Percentiles rank a stretch among this genome's conserved stretches.
phyloP scores from a whole-genome alignment of 37 sponge, comb jelly and placozoan genomes.

The Agelas oroides region DNA sequence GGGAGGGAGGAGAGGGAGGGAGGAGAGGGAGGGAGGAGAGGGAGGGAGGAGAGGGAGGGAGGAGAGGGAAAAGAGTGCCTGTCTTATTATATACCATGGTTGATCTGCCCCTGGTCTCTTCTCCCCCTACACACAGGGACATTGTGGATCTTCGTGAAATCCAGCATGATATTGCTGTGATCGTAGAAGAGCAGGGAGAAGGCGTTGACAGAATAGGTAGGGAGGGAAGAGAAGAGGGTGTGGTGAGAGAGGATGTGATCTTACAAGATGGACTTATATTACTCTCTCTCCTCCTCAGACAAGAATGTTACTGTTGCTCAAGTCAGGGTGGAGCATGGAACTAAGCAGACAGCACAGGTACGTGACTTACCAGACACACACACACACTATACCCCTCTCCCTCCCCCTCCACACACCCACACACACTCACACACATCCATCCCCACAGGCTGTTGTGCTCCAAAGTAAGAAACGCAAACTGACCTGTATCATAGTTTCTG shows the following conservation, averaged over 20 bases:
- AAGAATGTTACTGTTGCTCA: constrained; percentile 6
- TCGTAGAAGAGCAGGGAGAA: constrained; percentile 67
- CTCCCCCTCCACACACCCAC: too few species aligned
- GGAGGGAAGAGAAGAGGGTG: too few species aligned
- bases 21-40: too few species aligned
- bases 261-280: neutral
- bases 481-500: neutral
- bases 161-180: constrained; percentile 32
- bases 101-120: too few species aligned
- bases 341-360: constrained; percentile 7
- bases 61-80: too few species aligned
- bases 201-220: constrained; percentile 63
- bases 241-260: neutral
- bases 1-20: too few species aligned
- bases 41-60: too few species aligned
- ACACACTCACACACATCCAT: too few species aligned
- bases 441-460: constrained; percentile 49
- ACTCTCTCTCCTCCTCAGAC: neutral
- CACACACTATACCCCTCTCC: too few species aligned
- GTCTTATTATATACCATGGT: too few species aligned
- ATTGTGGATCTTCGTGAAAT: constrained; percentile 64
- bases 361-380: too few species aligned
- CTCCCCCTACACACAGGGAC: constrained; percentile 24
- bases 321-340: constrained; percentile 18
- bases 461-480: constrained; percentile 17